These are phyloP conservation scores for Camelus bactrianus DNA, from an alignment of 2,113 vertebrate genomes.

Conservation along the genomic window DNA sequence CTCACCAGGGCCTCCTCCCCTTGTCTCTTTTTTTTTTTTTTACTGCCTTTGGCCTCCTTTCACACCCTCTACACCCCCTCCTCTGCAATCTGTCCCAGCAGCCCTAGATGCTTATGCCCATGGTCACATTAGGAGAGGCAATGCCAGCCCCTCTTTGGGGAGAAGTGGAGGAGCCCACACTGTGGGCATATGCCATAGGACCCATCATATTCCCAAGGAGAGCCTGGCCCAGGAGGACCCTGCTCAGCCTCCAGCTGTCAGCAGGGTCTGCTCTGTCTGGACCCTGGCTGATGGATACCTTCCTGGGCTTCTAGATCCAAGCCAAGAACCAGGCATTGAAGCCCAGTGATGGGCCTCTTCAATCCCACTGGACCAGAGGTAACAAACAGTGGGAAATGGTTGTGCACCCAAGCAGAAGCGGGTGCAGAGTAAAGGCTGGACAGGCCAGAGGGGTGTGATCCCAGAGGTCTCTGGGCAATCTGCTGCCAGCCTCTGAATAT, in stretches of 20 bases:
- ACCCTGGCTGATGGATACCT: neutral
- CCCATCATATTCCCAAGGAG: neutral
- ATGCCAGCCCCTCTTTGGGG: neutral
- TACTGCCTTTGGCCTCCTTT: neutral
- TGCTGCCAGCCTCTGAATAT: neutral
- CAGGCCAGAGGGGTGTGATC: neutral
- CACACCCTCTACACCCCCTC: neutral
- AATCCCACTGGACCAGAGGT: neutral
- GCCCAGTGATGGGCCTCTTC: neutral
- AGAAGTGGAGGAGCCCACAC: neutral
- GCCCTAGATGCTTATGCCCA: neutral
- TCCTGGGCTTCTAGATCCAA: neutral
- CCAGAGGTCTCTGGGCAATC: neutral
- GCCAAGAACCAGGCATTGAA: neutral
- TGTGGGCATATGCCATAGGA: neutral
- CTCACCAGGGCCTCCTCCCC: rapidly evolving
- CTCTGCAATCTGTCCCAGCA: neutral
- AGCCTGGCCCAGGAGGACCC: neutral
- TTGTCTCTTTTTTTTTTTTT: neutral
- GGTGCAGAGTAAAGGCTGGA: neutral
- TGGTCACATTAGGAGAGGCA: neutral
- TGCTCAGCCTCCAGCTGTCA: neutral
- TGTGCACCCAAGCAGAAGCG: no score
- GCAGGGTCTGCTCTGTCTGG: neutral
- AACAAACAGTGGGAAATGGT: neutral